These are phyloP conservation scores for Meteorus cinctellus DNA, from an alignment of 2,888 invertebrate species.

Conservation along the genomic window DNA sequence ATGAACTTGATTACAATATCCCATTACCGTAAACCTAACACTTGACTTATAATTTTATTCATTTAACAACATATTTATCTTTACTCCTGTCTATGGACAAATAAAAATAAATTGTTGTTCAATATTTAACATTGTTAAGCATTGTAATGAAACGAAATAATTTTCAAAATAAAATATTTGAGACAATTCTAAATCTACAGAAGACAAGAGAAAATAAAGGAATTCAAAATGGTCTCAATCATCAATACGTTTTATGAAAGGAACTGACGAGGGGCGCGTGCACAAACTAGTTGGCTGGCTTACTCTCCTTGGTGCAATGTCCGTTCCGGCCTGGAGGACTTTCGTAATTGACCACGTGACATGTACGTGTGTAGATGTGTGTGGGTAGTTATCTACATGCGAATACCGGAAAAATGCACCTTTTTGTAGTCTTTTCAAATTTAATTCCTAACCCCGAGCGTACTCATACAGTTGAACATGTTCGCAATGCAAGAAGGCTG, in stretches of 20 bases:
- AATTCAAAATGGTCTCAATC: background rate
- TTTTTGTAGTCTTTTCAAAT: conserved; percentile 6
- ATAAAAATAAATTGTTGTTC: too few relatives aligned
- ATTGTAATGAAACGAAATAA: too few relatives aligned
- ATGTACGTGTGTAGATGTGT: conserved; percentile 48
- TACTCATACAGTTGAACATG: background rate
- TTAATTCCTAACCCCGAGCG: background rate
- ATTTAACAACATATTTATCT: background rate
- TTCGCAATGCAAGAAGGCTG: background rate
- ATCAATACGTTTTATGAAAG: background rate
- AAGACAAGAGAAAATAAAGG: background rate
- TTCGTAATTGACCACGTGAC: conserved; percentile 59
- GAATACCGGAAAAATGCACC: conserved; percentile 6
- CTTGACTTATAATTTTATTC: conserved; percentile 6
- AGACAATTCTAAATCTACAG: background rate
- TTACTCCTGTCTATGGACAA: too few relatives aligned
- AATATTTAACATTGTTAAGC: too few relatives aligned
- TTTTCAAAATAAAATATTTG: too few relatives aligned
- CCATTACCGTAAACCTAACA: conserved; percentile 43
- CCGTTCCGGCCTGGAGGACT: conserved; percentile 68
- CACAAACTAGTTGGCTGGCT: conserved; percentile 3
- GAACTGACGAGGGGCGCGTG: background rate
- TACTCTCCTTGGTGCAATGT: conserved; percentile 65
- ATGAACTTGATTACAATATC: conserved; percentile 51
- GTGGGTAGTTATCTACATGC: conserved; percentile 32